Conservation (phyloP, 2,113 vertebrate genomes). For the Axis porcinus region DNA sequence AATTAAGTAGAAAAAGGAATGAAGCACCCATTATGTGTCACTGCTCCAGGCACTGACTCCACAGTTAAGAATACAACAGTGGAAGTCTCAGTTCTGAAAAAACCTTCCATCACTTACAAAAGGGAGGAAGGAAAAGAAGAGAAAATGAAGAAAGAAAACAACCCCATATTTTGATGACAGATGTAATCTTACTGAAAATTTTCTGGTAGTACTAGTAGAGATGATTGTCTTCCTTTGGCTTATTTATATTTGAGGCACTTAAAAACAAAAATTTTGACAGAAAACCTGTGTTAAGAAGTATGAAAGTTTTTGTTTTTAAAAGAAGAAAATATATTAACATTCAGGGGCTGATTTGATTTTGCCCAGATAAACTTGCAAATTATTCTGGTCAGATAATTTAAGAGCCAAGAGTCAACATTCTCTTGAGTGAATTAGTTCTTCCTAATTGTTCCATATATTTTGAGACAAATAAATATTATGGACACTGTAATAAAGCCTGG, state of each 20-base stretch:
- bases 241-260: slow-evolving; percentile 9
- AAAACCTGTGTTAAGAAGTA: neutral
- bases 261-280: slow-evolving; percentile 17
- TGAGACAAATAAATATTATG: slow-evolving; percentile 30
- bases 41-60: neutral
- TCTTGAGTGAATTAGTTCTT: slow-evolving; percentile 15
- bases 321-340: slow-evolving; percentile 30
- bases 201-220: neutral
- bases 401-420: neutral
- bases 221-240: neutral
- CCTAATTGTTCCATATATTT: slow-evolving; percentile 1
- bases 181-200: neutral
- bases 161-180: neutral
- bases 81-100: neutral
- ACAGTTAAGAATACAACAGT: neutral
- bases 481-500: neutral
- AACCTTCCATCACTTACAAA: neutral
- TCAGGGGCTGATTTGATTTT: slow-evolving; percentile 29
- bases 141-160: neutral
- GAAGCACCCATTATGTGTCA: neutral
- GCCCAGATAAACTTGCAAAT: neutral
- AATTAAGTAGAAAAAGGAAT: neutral
- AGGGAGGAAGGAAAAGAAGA: fast-evolving
- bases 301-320: neutral
- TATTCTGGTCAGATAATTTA: slow-evolving; percentile 15